These are phyloP conservation scores for Yponomeuta evonymella DNA, from an alignment of 2,888 invertebrate genomes.

Conservation along the genomic window DNA sequence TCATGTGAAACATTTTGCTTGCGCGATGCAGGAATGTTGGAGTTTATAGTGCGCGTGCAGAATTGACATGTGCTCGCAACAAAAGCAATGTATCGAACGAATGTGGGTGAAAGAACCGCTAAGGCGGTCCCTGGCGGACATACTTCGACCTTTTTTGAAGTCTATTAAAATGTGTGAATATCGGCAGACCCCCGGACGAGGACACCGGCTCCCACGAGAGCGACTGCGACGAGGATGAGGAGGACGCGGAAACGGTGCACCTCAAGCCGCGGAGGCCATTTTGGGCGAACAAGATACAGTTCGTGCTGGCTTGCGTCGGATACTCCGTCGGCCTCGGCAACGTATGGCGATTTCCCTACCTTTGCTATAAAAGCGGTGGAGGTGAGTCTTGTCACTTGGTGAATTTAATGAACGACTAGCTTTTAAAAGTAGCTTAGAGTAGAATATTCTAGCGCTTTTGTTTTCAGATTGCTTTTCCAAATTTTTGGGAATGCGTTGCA, in stretches of 20 bases:
- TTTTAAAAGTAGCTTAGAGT: too few relatives aligned
- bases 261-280: conserved; percentile 87
- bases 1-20: too few relatives aligned
- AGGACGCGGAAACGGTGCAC: conserved; percentile 80
- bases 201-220: conserved; percentile 85
- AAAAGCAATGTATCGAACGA: too few relatives aligned
- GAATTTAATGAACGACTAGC: neutral
- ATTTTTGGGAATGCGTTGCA: too few relatives aligned
- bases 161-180: neutral
- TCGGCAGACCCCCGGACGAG: conserved; percentile 82
- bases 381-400: conserved; percentile 68
- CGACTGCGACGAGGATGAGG: conserved; percentile 82
- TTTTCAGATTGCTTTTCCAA: too few relatives aligned
- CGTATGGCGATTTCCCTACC: conserved; percentile 94
- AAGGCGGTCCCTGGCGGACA: neutral
- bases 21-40: too few relatives aligned
- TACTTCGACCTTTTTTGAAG: neutral
- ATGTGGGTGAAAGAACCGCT: too few relatives aligned
- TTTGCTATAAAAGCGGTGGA: conserved; percentile 93
- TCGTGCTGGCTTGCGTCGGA: conserved; percentile 91
- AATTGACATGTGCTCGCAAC: too few relatives aligned
- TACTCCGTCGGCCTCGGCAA: conserved; percentile 93
- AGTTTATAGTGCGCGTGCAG: too few relatives aligned
- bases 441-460: too few relatives aligned
- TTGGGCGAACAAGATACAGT: conserved; percentile 93